Evolutionary conservation across 2,888 invertebrate species (phyloP).

Genomic region (Nowickia ferox): DNA sequence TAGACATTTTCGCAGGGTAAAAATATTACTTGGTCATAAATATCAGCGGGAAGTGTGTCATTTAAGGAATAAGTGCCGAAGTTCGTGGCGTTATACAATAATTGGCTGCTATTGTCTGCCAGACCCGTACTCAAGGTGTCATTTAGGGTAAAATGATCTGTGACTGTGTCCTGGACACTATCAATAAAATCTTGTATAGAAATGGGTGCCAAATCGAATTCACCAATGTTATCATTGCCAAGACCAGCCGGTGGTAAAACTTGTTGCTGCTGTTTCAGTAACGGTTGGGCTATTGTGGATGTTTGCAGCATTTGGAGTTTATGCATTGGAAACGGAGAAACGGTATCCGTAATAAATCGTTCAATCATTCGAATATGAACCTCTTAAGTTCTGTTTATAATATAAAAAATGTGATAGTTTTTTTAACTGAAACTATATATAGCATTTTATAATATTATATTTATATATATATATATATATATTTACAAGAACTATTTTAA

Average conservation of each 20-base stretch:
- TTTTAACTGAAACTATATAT: neutral
- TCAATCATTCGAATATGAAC: constrained; percentile 62
- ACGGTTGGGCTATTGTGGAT: constrained; percentile 11
- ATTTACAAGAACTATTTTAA: no score
- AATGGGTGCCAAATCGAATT: constrained; percentile 73
- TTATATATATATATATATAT: no score
- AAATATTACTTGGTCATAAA: constrained; percentile 37
- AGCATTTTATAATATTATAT: neutral
- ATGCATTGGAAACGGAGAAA: constrained; percentile 54
- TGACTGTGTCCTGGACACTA: constrained; percentile 73
- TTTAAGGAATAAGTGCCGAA: constrained; percentile 19
- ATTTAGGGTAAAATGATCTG: constrained; percentile 39
- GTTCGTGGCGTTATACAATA: neutral
- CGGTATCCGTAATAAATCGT: constrained; percentile 51
- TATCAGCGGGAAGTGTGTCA: constrained; percentile 24
- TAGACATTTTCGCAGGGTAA: constrained; percentile 77
- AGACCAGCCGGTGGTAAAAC: constrained; percentile 57
- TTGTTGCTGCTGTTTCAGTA: constrained; percentile 63
- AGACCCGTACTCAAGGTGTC: constrained; percentile 17
- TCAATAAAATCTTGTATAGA: constrained; percentile 77
- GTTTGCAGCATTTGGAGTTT: constrained; percentile 56
- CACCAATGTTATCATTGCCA: constrained; percentile 59
- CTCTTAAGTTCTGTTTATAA: neutral
- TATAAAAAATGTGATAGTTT: neutral
- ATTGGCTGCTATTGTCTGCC: constrained; percentile 20